A percentile compares a stretch with the other conserved stretches of the same genome.
phyloP scores from a whole-genome alignment of 2,113 vertebrate species.

The Anthoscopus minutus region DNA sequence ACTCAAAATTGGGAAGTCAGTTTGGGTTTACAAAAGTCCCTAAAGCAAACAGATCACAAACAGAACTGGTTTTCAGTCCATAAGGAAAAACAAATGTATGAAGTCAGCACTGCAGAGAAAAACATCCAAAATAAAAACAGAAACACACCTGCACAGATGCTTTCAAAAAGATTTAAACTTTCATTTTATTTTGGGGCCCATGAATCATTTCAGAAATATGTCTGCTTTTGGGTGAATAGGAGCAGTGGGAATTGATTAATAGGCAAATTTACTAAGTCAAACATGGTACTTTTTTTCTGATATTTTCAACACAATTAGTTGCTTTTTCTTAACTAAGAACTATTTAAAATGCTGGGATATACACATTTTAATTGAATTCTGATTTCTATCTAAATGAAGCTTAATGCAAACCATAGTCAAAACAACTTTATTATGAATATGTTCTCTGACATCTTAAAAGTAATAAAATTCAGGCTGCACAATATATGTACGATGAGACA shows the following conservation, averaged over 20 bases:
- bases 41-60: neutral
- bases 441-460: neutral
- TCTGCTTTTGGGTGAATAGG: neutral
- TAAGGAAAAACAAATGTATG: neutral
- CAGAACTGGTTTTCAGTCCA: neutral
- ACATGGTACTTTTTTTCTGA: neutral
- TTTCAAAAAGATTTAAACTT: neutral
- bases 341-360: neutral
- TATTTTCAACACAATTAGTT: neutral
- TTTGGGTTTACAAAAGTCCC: neutral
- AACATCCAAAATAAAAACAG: neutral
- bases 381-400: neutral
- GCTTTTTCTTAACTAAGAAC: neutral
- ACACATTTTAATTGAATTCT: slow-evolving; percentile 1
- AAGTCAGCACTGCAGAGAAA: neutral
- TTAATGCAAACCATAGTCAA: neutral
- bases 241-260: neutral
- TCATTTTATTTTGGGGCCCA: neutral
- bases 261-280: neutral
- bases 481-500: neutral
- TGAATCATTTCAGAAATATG: neutral
- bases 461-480: neutral
- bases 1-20: neutral
- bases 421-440: neutral
- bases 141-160: neutral